These are phyloP conservation scores for Notocelia uddmanniana DNA, from an alignment of 2,888 invertebrate species.

Conservation along the genomic window DNA sequence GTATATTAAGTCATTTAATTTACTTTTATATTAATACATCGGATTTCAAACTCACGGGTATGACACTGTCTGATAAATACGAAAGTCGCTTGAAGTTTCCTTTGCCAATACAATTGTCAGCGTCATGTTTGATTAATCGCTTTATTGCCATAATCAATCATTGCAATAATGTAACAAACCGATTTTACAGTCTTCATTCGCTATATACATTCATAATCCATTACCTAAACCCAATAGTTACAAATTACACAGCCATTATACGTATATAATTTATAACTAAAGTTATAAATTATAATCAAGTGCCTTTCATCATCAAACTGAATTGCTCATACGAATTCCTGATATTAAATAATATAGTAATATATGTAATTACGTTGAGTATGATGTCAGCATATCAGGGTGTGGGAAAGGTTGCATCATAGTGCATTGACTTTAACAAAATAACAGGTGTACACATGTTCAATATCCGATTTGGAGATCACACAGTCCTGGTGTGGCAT, in stretches of 20 bases:
- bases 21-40: no score
- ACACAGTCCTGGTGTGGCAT: neutral
- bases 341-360: conserved; percentile 24
- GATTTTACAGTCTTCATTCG: neutral
- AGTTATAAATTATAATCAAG: neutral
- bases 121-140: neutral
- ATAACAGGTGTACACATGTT: conserved; percentile 3
- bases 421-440: conserved; percentile 14
- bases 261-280: conserved; percentile 9
- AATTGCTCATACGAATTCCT: conserved; percentile 21
- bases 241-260: conserved; percentile 3
- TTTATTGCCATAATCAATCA: neutral
- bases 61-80: neutral
- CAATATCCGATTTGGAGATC: neutral
- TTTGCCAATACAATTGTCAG: neutral
- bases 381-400: conserved; percentile 19
- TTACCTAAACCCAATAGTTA: conserved; percentile 7
- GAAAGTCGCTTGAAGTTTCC: neutral
- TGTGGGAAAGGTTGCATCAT: conserved; percentile 9
- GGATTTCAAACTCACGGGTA: neutral
- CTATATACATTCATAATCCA: neutral
- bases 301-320: conserved; percentile 4
- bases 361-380: conserved; percentile 8
- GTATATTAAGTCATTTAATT: no score
- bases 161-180: neutral